phyloP scores from a whole-genome alignment of 2,797 vertebrate species.

The Spizella passerina region DNA sequence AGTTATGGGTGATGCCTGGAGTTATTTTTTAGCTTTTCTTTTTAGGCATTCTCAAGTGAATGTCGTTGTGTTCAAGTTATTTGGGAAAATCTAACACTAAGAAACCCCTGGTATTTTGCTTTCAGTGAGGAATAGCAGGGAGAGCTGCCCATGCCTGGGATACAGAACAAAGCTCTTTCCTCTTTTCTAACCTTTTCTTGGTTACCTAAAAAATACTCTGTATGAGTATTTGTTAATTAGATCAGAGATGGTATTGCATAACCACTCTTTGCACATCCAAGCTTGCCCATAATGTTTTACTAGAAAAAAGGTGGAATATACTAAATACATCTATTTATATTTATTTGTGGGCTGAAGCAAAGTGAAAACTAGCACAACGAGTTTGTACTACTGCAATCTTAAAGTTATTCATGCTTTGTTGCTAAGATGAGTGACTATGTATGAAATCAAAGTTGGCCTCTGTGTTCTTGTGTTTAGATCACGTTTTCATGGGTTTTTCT shows the following conservation, averaged over 20 bases:
- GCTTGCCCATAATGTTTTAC: not conserved
- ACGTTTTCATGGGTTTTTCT: not conserved
- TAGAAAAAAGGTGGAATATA: not conserved
- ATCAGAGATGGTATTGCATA: not conserved
- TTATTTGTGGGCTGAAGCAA: not conserved
- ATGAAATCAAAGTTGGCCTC: not conserved
- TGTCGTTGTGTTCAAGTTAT: not conserved
- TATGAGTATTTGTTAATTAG: not conserved
- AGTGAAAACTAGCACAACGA: not conserved
- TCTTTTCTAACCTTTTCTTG: not conserved
- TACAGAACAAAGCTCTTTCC: not conserved
- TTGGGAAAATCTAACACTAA: not conserved
- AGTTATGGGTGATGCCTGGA: not conserved
- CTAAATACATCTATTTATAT: not conserved
- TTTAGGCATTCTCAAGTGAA: not conserved
- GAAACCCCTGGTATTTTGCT: not conserved
- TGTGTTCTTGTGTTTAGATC: not conserved
- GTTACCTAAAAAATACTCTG: not conserved
- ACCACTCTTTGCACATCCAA: not conserved
- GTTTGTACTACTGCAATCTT: not conserved
- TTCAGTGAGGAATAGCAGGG: not conserved
- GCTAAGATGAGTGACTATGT: not conserved
- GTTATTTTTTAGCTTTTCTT: not conserved
- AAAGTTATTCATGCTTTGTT: not conserved
- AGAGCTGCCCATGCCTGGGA: not conserved